A percentile compares a stretch with the other conserved stretches of the same genome.
Conservation (phyloP, 2,888 invertebrate species). For the Dolomedes plantarius region DNA sequence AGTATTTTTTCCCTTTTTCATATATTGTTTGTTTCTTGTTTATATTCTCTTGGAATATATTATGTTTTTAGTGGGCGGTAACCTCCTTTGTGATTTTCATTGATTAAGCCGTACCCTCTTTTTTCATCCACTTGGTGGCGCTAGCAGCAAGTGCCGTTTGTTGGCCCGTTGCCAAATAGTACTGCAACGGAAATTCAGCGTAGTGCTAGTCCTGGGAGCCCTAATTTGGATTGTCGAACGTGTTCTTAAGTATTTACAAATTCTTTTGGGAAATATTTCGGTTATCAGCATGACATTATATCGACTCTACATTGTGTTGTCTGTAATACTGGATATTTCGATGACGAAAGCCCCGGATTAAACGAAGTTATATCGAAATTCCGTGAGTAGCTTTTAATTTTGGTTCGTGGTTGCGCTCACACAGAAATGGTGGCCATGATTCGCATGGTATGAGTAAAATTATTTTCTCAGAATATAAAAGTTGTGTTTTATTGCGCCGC, state of each 20-base stretch:
- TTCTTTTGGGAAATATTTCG: conserved; percentile 1
- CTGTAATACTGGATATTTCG: conserved; percentile 3
- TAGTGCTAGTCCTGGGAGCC: conserved; percentile 16
- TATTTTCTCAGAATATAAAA: conserved; percentile 41
- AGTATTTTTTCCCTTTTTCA: too few species aligned
- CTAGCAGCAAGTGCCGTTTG: conserved; percentile 1
- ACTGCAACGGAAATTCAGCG: conserved; percentile 34
- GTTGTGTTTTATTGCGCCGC: conserved; percentile 37
- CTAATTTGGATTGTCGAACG: neutral
- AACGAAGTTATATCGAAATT: neutral
- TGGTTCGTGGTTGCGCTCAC: conserved; percentile 48
- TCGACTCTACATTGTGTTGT: neutral
- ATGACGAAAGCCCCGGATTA: conserved; percentile 34
- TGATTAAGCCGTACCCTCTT: conserved; percentile 54
- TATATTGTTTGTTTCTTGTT: too few species aligned
- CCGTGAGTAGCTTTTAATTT: conserved; percentile 54
- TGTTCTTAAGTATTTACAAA: neutral
- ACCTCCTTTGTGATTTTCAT: conserved; percentile 32
- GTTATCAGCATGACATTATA: neutral
- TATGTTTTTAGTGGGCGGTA: conserved; percentile 49
- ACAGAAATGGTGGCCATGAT: conserved; percentile 46
- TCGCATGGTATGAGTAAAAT: conserved; percentile 59
- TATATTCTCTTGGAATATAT: too few species aligned
- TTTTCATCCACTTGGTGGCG: conserved; percentile 1
- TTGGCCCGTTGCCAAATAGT: conserved; percentile 50